phyloP scores from a whole-genome alignment of 2,113 vertebrate species.

The Oncorhynchus mykiss region DNA sequence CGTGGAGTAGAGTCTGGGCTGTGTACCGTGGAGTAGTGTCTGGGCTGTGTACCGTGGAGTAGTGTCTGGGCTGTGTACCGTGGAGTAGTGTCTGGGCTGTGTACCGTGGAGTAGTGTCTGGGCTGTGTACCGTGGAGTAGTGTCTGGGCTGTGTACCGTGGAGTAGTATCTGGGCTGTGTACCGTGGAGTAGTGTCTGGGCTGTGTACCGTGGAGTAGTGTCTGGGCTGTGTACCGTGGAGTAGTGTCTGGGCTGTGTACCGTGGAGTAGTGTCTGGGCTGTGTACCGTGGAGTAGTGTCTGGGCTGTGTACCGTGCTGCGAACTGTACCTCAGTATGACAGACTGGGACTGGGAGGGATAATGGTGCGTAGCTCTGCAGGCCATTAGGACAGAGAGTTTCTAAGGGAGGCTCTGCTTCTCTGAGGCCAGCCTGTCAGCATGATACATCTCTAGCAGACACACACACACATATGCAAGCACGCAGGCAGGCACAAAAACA shows the following conservation, averaged over 20 bases:
- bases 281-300: no score
- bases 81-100: no score
- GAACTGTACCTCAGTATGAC: conserved; percentile 26
- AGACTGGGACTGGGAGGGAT: conserved; percentile 50
- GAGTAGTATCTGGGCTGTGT: no score
- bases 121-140: neutral
- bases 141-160: no score
- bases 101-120: no score
- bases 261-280: no score
- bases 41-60: no score
- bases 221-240: neutral
- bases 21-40: neutral
- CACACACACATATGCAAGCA: conserved; percentile 49
- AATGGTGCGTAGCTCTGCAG: conserved; percentile 73
- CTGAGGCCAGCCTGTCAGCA: conserved; percentile 72
- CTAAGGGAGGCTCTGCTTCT: conserved; percentile 64
- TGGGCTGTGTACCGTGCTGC: no score
- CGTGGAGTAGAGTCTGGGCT: neutral
- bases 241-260: no score
- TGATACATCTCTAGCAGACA: conserved; percentile 72
- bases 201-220: no score
- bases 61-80: no score
- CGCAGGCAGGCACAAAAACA: neutral
- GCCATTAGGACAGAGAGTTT: conserved; percentile 72
- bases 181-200: no score